Evolutionary conservation across 2,113 vertebrate genomes (phyloP).

Genomic region (Machaerirhynchus nigripectus): DNA sequence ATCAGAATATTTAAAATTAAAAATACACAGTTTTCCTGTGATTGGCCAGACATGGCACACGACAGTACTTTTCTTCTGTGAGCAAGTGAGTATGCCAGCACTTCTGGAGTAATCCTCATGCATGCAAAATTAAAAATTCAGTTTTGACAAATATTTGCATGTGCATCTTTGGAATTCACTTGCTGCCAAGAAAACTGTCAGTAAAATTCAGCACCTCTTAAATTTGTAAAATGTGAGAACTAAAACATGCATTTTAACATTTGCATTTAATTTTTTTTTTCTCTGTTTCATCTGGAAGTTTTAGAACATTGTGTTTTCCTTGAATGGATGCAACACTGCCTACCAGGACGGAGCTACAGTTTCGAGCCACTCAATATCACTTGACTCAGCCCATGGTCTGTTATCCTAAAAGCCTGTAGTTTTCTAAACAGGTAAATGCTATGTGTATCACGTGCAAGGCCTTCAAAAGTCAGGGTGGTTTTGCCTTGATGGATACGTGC

Average conservation of each 20-base stretch:
- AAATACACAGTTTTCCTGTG: background rate
- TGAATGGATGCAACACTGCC: background rate
- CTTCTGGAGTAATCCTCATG: conserved; percentile 33
- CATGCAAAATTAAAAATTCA: conserved; percentile 58
- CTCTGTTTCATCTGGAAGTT: conserved; percentile 13
- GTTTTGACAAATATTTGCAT: conserved; percentile 65
- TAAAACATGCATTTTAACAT: conserved; percentile 53
- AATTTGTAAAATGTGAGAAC: conserved; percentile 63
- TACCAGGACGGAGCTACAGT: background rate
- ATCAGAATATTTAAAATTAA: conserved; percentile 56
- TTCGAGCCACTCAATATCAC: background rate
- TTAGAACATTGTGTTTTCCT: background rate
- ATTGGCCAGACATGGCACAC: conserved; percentile 15
- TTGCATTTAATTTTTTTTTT: conserved; percentile 26
- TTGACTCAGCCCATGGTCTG: background rate
- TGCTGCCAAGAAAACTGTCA: conserved; percentile 61
- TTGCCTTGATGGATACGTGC: background rate
- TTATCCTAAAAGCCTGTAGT: background rate
- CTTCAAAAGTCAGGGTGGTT: background rate
- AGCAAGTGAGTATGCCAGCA: conserved; percentile 1
- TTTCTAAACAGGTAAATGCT: background rate
- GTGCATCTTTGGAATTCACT: conserved; percentile 52
- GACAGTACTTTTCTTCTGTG: background rate
- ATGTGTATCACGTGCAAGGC: background rate
- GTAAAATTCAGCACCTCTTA: conserved; percentile 49